These are phyloP conservation scores for Bubo blakistoni DNA, from an alignment of 2,113 vertebrate species.

Conservation along the genomic window DNA sequence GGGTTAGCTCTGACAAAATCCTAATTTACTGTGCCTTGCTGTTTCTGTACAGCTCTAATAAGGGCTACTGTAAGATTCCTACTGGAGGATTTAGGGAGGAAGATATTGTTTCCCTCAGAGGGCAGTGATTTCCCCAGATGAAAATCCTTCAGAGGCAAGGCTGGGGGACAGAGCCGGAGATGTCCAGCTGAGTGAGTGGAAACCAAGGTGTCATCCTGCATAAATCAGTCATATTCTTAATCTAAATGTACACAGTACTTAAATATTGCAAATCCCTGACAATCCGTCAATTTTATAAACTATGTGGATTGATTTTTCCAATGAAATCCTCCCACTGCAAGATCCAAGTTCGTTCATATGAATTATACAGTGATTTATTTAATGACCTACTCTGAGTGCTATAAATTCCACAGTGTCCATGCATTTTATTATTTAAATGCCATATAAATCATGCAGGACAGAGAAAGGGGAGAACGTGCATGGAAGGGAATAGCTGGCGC, in stretches of 20 bases:
- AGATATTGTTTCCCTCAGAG: neutral
- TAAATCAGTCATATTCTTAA: neutral
- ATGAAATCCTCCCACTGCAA: conserved; percentile 28
- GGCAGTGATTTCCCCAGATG: neutral
- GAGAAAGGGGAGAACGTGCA: neutral
- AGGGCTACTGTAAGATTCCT: neutral
- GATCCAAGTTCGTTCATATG: conserved; percentile 59
- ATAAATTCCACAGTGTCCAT: conserved; percentile 32
- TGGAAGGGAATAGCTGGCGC: neutral
- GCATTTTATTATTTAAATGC: conserved; percentile 62
- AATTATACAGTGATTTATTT: conserved; percentile 67
- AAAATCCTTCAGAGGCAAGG: neutral
- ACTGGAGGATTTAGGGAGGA: neutral
- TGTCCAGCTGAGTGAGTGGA: neutral
- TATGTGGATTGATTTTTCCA: conserved; percentile 1
- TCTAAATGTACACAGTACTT: neutral
- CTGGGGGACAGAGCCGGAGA: neutral
- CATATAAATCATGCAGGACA: conserved; percentile 47
- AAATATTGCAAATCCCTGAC: neutral
- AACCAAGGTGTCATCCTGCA: neutral
- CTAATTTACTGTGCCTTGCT: neutral
- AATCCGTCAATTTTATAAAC: conserved; percentile 25
- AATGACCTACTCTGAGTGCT: conserved; percentile 50
- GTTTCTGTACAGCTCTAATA: neutral
- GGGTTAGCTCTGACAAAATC: neutral